Percentiles rank a stretch among this genome's conserved stretches.
Conservation (phyloP, 2,888 invertebrate genomes). For the Dolichomitus sp. region DNA sequence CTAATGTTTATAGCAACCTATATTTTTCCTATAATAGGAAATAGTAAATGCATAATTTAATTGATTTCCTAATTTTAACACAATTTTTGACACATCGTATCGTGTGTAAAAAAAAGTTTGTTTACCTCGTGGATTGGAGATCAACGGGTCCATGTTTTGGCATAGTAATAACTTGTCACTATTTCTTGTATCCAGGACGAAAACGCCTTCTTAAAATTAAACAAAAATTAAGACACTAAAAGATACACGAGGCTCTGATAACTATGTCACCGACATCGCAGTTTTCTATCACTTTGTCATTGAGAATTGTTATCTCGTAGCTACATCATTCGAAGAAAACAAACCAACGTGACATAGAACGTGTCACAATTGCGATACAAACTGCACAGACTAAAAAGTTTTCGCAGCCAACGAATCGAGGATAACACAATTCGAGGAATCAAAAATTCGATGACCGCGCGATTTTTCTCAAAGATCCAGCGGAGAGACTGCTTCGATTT, state of each 20-base stretch:
- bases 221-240: background rate
- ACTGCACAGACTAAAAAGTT: background rate
- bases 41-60: background rate
- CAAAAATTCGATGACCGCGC: slow-evolving; percentile 16
- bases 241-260: background rate
- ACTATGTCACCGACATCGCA: background rate
- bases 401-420: background rate
- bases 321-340: slow-evolving; percentile 1
- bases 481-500: background rate
- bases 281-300: background rate
- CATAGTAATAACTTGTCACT: slow-evolving; percentile 1
- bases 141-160: background rate
- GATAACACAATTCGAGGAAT: background rate
- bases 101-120: background rate
- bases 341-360: background rate
- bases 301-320: background rate
- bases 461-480: background rate
- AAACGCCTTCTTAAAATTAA: background rate
- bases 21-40: no score
- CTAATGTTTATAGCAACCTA: background rate
- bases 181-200: background rate
- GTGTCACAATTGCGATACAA: background rate
- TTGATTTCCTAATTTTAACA: background rate
- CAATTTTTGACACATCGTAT: background rate
- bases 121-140: background rate